phyloP scores from a whole-genome alignment of 2,797 vertebrate species.

The Graptemys geographica region DNA sequence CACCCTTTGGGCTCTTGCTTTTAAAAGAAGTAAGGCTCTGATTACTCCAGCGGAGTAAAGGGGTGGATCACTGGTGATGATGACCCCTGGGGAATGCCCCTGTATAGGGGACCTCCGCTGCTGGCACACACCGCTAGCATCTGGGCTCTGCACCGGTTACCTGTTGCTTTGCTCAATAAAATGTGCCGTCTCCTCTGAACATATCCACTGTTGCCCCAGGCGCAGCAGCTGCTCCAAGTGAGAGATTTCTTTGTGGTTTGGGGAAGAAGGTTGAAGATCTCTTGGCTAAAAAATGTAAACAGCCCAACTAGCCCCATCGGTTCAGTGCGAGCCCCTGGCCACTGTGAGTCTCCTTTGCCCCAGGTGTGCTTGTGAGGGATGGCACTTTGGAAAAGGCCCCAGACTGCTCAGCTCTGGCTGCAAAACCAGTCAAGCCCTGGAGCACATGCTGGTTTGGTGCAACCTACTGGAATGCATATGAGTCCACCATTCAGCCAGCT shows the following conservation, averaged over 20 bases:
- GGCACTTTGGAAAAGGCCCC: too few species aligned
- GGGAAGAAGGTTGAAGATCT: neutral
- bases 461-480: neutral
- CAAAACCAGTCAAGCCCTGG: too few species aligned
- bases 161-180: neutral
- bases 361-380: too few species aligned
- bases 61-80: neutral
- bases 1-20: neutral
- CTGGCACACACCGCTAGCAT: neutral
- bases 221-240: neutral
- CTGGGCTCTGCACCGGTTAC: neutral
- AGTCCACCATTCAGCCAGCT: too few species aligned
- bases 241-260: neutral
- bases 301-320: neutral
- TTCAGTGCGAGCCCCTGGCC: too few species aligned
- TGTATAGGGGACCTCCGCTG: too few species aligned
- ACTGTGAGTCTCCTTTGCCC: too few species aligned
- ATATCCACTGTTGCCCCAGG: neutral
- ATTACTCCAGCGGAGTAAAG: neutral
- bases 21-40: rapidly evolving
- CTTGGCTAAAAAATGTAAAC: neutral
- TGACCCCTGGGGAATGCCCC: neutral
- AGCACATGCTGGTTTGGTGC: too few species aligned
- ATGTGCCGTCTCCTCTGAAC: neutral
- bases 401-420: too few species aligned